Evolutionary conservation across 2,888 invertebrate genomes (phyloP), one percentile per base, ranked within the genome.

Genomic region (Uropetala carovei): DNA sequence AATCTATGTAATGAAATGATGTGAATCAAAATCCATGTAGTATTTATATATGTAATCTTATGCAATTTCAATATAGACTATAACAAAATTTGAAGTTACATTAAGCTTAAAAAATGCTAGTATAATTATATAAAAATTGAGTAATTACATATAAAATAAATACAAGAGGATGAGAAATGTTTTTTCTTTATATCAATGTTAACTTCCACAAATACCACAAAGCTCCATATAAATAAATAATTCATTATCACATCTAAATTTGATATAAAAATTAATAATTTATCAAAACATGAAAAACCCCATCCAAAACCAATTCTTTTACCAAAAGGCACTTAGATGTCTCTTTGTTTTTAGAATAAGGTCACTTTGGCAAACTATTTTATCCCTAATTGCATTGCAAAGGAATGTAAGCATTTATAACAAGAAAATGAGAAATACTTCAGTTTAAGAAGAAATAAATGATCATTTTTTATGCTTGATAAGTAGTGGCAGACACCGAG

Each of bases 401-500:
- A 89, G 89, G 89, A 89, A 89, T 89, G 89, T 89, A 64, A 60
- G 43, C 43, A 64, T 89, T 64, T 64, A 27, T 64, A 68, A 64
- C 16, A n/a, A 13, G 8, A 4, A 56, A 11, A 59, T 2, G 0
- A 14, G 22, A 75, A 27, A 27, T 27, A 13, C 75, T 75, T 75
- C 27, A 27, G 27, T 75, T 81, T 57, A 22, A 57, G n/a, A 16
- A 7, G 18, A 14, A 64, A 60, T 22, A 22, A 4, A 64, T 30
- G 64, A 68, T 10, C 56, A 83, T 57, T 27, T 92, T n/a, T 95
- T 96, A 98, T 92, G 97, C 98, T 94, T 97, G 96, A 94, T 99
- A 99, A 16, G 99, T 98, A 93, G 98, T 97, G n/a, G 99, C 98
- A 0, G 99, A 98, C 8, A 99, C 98, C 94, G 98, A 98, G 93